Evolutionary conservation across 2,888 invertebrate genomes (phyloP).

Genomic region (Fragum whitleyi): DNA sequence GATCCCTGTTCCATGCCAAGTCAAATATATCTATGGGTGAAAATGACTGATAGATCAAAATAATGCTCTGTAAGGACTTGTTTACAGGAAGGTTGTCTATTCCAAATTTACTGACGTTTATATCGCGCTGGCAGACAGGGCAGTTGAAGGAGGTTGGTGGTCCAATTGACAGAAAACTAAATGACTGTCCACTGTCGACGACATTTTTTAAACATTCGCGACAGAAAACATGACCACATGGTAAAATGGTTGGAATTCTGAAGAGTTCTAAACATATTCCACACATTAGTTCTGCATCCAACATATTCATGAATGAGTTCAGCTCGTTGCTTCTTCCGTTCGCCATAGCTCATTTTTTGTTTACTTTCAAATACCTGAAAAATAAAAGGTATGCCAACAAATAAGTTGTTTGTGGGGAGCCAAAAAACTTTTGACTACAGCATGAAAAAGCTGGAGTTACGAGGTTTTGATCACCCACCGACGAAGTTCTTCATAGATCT

Average conservation of each 20-base stretch:
- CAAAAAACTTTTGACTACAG: no score
- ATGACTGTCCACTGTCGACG: conserved; percentile 40
- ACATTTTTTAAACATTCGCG: conserved; percentile 65
- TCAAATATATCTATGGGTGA: conserved; percentile 66
- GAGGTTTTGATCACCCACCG: no score
- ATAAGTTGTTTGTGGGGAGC: no score
- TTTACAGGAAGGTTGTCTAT: conserved; percentile 64
- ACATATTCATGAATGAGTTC: conserved; percentile 10
- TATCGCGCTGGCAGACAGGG: conserved; percentile 66
- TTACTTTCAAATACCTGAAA: neutral
- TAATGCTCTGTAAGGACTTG: conserved; percentile 66
- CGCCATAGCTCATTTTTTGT: conserved; percentile 4
- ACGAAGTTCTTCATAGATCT: no score
- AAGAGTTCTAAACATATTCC: conserved; percentile 71
- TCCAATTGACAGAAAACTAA: conserved; percentile 41
- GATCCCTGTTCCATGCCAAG: conserved; percentile 63
- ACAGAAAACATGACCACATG: conserved; percentile 74
- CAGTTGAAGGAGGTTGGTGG: conserved; percentile 62
- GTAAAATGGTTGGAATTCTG: conserved; percentile 64
- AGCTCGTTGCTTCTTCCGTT: neutral
- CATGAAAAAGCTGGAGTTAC: no score
- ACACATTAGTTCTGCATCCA: conserved; percentile 71
- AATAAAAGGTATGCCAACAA: no score
- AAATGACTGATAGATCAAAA: conserved; percentile 56
- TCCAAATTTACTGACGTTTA: conserved; percentile 42